A percentile compares a stretch with the other conserved stretches of the same genome.
These are phyloP conservation scores for Leucoraja ocellata DNA, from an alignment of 2,797 vertebrate species.

Conservation along the genomic window DNA sequence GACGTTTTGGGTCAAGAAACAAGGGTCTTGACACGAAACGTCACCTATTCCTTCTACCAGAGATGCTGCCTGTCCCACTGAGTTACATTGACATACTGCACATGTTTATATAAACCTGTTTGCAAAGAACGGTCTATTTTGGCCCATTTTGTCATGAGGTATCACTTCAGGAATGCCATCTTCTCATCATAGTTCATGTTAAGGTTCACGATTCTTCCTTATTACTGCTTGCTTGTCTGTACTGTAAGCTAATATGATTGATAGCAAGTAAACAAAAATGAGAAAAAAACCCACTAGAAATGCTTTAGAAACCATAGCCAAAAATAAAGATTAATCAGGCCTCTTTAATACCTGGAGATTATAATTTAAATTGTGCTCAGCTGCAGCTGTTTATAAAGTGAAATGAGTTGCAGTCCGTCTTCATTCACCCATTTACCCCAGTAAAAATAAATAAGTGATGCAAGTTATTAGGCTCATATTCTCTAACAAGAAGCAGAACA, in stretches of 20 bases:
- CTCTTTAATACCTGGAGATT: constrained; percentile 10
- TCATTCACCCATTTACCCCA: background rate
- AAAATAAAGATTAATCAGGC: constrained; percentile 3
- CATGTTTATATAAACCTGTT: background rate
- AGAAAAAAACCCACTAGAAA: background rate
- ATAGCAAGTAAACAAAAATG: background rate
- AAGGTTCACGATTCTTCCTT: background rate
- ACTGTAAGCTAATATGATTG: background rate
- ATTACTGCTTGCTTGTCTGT: background rate
- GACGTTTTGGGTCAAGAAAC: too few relatives aligned
- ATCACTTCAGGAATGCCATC: background rate
- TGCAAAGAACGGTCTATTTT: background rate
- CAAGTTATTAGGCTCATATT: background rate
- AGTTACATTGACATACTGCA: background rate
- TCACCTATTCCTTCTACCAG: too few relatives aligned
- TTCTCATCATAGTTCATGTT: background rate
- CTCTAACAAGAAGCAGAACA: background rate
- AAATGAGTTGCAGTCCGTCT: background rate
- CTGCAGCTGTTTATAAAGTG: constrained; percentile 10
- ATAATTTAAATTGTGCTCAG: constrained; percentile 9
- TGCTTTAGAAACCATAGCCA: background rate
- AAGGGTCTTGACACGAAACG: too few relatives aligned
- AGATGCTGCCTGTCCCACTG: too few relatives aligned
- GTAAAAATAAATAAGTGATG: constrained; percentile 19
- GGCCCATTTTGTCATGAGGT: too few relatives aligned